phyloP scores from a whole-genome alignment of 2,888 invertebrate genomes.

The Drosophila mimica region DNA sequence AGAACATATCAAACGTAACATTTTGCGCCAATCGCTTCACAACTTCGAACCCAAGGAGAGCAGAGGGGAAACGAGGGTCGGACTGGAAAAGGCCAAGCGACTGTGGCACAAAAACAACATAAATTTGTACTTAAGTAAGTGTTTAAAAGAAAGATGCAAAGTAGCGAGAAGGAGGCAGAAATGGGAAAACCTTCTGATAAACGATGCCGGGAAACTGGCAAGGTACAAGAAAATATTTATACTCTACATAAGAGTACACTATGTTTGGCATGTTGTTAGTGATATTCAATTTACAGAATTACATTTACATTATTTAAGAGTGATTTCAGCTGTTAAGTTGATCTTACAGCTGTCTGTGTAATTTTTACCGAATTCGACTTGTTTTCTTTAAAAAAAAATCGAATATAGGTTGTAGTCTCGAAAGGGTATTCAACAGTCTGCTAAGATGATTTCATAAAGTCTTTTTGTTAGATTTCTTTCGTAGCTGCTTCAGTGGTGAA shows the following conservation, averaged over 20 bases:
- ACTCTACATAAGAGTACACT: neutral
- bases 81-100: slow-evolving; percentile 15
- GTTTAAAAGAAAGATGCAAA: slow-evolving; percentile 74
- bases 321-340: neutral
- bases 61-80: neutral
- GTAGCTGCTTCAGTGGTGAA: slow-evolving; percentile 63
- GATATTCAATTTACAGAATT: neutral
- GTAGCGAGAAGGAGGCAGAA: slow-evolving; percentile 17
- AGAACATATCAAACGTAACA: slow-evolving; percentile 75
- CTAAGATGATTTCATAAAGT: neutral
- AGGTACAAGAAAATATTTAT: slow-evolving; percentile 35
- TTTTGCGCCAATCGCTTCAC: slow-evolving; percentile 67
- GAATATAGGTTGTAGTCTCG: neutral
- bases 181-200: slow-evolving; percentile 50
- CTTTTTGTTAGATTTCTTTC: slow-evolving; percentile 44
- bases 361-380: neutral
- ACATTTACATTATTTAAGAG: neutral
- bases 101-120: slow-evolving; percentile 71
- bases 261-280: neutral
- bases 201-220: slow-evolving; percentile 44
- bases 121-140: slow-evolving; percentile 80
- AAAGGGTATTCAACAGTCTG: slow-evolving; percentile 20
- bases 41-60: slow-evolving; percentile 5
- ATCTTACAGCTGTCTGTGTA: neutral
- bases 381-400: neutral